Percentiles rank a stretch among this genome's conserved stretches.
Conservation (phyloP, 1,140 invertebrate genomes). For the Neodiprion virginianus region DNA sequence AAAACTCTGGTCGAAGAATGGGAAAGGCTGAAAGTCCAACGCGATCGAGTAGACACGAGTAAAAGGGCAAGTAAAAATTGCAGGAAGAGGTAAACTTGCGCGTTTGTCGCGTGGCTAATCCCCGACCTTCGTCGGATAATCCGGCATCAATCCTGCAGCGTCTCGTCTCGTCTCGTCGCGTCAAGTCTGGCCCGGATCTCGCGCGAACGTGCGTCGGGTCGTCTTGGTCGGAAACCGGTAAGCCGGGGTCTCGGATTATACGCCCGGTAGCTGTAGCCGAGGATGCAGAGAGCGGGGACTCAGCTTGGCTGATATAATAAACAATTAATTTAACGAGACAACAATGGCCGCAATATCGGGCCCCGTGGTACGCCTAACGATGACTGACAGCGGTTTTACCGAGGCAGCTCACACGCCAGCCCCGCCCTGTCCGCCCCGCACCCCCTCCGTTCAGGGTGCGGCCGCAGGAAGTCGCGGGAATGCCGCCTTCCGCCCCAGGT, state of each 20-base stretch:
- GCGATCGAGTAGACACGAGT: too few relatives aligned
- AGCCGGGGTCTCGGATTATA: neutral
- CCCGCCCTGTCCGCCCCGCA: neutral
- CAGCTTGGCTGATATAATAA: slow-evolving; percentile 45
- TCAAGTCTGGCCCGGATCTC: neutral
- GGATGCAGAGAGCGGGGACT: slow-evolving; percentile 6
- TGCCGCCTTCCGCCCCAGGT: neutral
- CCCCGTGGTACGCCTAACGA: slow-evolving; percentile 32
- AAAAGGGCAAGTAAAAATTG: too few relatives aligned
- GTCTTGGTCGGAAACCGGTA: neutral
- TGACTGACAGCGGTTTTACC: slow-evolving; percentile 45
- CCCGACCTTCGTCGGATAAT: neutral
- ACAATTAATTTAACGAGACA: slow-evolving; percentile 50
- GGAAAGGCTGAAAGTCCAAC: too few relatives aligned
- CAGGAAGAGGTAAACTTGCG: neutral
- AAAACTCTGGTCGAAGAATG: too few relatives aligned
- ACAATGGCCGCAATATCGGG: slow-evolving; percentile 47
- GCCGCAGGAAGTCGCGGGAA: slow-evolving; percentile 23
- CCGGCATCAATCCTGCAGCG: neutral
- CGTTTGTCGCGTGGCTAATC: neutral
- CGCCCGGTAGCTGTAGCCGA: neutral
- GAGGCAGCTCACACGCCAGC: slow-evolving; percentile 23
- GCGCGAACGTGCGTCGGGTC: neutral
- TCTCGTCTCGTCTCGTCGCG: neutral
- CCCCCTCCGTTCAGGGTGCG: neutral